Base-by-base conservation (phyloP, 2,888 invertebrate species). In the Mimumesa dahlbomi region DNA sequence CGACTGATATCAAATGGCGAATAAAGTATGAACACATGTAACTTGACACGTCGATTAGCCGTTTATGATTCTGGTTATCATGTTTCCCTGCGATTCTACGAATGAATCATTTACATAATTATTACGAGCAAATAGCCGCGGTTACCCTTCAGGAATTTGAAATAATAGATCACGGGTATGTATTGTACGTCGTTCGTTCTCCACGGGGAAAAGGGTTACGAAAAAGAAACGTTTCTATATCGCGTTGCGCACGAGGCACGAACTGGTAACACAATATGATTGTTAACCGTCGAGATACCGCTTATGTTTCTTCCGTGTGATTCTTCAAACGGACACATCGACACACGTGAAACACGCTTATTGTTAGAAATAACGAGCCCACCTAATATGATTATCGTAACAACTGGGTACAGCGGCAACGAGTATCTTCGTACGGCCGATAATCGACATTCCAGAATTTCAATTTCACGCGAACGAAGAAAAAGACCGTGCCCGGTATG, bases 201-300 rank as follows among this genome's bases (percentile, higher is more conserved):
- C n/a, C n/a, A n/a, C n/a, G n/a, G n/a, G n/a, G n/a, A n/a, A n/a
- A n/a, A n/a, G n/a, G n/a, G n/a, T n/a, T n/a, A n/a, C n/a, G n/a
- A n/a, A n/a, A n/a, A n/a, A n/a, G n/a, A n/a, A n/a, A n/a, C n/a
- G n/a, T 9, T 3, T 18, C n/a, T 9, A 31, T 71, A 58, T 72
- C 56, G 13, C 18, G 18, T 72, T 69, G 31, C 72, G 34, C 16
- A 1, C 3, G 34, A 3, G 21, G 38, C 48, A 58, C 53, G 36
- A 48, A 38, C 34, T 11, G 11, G 71, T 71, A 71, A 67, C 63
- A 34, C 19, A 63, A 71, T 62, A 57, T 18, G 34, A 11, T 6
- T 16, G 53, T 56, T 59, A 67, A 53, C 50, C 31, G 36, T 36
- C 36, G 18, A 50, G 62, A 71, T 62, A 66, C 29, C 18, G 31